Base-by-base conservation (phyloP, 1,140 invertebrate genomes). In the Dinothrombium tinctorium region DNA sequence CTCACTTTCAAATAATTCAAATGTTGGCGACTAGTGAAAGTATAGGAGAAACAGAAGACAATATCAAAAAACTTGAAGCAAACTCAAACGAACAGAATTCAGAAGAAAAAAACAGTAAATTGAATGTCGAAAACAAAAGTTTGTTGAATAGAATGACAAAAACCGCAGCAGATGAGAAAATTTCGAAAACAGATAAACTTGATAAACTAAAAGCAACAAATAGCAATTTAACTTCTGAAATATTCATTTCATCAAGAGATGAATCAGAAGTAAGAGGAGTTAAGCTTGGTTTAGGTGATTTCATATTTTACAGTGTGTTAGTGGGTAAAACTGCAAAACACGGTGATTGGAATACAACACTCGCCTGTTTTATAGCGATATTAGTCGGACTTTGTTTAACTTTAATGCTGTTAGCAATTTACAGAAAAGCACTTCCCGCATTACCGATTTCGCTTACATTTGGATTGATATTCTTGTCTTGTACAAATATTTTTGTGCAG, bases 301-400 rank as follows among this genome's bases (percentile, higher is more conserved):
- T 99, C 54, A 96, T 99, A 49, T 99, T 99, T 62, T 99, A 98
- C 62, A 89, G 84, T 53, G 86, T 99, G 33, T 60, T 99, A 25
- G 89, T 99, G 5, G 94, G 92, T 11, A 98, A 98, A 62, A 90
- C 90, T 8, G 92, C 84, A 4, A 89, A 83, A 12, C 87, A 92
- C 59, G 89, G 89, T 24, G 92, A 99, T 58, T 98, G 92, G 90
- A 98, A 94, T 54, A 96, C 89, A 31, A 96, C 89, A 2, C 65
- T 96, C 39, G 87, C 89, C 37, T 96, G 90, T 56, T 96, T 94
- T 62, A 82, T 96, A 22, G 87, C 89, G 42, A 95, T 98, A 58
- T 66, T 98, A 19, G 92, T 98, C 58, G 92, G 89, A 33, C 65
- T 96, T 22, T 95, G 84, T 59, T 68, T 95, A 35, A 98, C 92